Percentiles rank a stretch among this genome's conserved stretches.
Evolutionary conservation across 2,113 vertebrate species (phyloP).

Genomic region (Verasper variegatus): DNA sequence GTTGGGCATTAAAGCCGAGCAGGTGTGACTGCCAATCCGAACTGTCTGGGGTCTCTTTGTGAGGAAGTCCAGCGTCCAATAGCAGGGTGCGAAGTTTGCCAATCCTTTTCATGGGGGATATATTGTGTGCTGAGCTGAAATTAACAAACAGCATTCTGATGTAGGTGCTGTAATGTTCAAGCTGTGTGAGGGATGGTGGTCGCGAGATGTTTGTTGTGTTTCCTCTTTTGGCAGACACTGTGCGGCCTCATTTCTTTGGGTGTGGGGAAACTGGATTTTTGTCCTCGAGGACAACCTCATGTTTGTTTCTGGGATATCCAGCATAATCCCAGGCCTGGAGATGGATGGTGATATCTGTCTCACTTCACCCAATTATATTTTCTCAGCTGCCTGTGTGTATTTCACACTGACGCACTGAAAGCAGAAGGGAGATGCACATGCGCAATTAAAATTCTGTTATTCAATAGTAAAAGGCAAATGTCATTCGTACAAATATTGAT

Average conservation of each 20-base stretch:
- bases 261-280: background rate
- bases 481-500: too few species aligned
- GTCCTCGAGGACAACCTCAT: background rate
- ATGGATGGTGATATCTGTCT: background rate
- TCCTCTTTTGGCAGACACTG: background rate
- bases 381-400: background rate
- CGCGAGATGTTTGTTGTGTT: background rate
- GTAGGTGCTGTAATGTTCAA: background rate
- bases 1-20: background rate
- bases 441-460: too few species aligned
- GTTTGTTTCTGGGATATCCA: background rate
- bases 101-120: background rate
- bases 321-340: background rate
- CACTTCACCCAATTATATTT: background rate
- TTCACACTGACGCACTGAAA: background rate
- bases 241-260: background rate
- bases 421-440: background rate
- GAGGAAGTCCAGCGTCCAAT: background rate
- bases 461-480: too few species aligned
- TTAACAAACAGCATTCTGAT: background rate
- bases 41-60: constrained; percentile 1
- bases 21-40: background rate
- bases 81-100: background rate
- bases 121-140: background rate
- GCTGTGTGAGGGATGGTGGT: background rate